A percentile compares a stretch with the other conserved stretches of the same genome.
Evolutionary conservation across 1,140 invertebrate genomes (phyloP).

Genomic region (Harlomillsia oculata): DNA sequence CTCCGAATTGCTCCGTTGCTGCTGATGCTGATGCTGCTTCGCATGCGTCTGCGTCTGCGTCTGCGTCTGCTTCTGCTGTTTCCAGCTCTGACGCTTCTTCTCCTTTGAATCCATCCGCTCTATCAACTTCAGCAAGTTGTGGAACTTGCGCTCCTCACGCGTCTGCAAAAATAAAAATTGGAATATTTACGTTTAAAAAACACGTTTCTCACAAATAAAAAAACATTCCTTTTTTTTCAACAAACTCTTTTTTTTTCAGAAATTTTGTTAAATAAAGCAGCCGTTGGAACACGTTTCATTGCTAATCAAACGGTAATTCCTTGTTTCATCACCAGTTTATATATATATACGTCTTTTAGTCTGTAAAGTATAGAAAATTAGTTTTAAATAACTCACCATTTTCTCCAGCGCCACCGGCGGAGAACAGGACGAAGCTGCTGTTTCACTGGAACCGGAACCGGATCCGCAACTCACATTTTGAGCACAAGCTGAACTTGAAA

Average conservation of each 20-base stretch:
- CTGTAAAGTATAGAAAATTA: too few relatives aligned
- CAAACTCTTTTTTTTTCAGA: neutral
- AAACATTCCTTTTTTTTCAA: neutral
- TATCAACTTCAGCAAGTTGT: slow-evolving; percentile 88
- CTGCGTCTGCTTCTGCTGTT: slow-evolving; percentile 37
- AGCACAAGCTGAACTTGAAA: too few relatives aligned
- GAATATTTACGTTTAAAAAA: neutral
- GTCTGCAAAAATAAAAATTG: slow-evolving; percentile 48
- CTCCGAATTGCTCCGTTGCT: too few relatives aligned
- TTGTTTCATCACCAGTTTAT: too few relatives aligned
- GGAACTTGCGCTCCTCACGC: slow-evolving; percentile 89
- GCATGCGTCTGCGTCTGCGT: too few relatives aligned
- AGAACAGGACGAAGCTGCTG: slow-evolving; percentile 20
- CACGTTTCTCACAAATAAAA: neutral
- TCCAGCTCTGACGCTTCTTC: slow-evolving; percentile 43
- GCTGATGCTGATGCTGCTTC: too few relatives aligned
- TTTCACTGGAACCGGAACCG: too few relatives aligned
- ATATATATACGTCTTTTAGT: too few relatives aligned
- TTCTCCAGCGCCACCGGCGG: neutral
- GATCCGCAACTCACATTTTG: too few relatives aligned
- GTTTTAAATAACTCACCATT: neutral
- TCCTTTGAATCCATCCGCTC: slow-evolving; percentile 48
- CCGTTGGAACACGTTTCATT: too few relatives aligned
- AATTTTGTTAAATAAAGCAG: too few relatives aligned
- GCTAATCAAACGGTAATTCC: too few relatives aligned